These are phyloP conservation scores for Nipponacmea schrenckii DNA, from an alignment of 2,888 invertebrate genomes.

Conservation along the genomic window DNA sequence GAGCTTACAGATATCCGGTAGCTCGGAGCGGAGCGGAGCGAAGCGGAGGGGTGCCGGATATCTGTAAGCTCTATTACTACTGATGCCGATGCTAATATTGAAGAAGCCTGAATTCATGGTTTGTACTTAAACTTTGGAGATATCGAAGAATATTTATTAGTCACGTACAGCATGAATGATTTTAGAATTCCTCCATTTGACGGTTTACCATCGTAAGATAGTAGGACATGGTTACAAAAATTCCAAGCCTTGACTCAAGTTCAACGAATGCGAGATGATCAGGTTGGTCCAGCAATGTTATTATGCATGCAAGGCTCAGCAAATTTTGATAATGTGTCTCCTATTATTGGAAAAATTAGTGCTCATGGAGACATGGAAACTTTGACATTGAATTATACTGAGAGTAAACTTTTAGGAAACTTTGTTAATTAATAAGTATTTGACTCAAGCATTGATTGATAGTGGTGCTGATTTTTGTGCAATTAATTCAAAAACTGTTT, in stretches of 20 bases:
- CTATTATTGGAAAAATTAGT: neutral
- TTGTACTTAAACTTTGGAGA: too few relatives aligned
- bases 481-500: neutral
- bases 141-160: too few relatives aligned
- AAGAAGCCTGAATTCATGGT: too few relatives aligned
- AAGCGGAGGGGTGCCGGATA: too few relatives aligned
- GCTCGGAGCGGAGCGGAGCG: too few relatives aligned
- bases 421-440: slow-evolving; percentile 1
- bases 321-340: neutral
- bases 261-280: neutral
- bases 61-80: too few relatives aligned
- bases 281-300: neutral
- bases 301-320: neutral
- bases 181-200: neutral
- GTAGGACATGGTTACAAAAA: neutral
- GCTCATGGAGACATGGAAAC: neutral
- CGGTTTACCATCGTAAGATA: neutral
- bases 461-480: slow-evolving; percentile 11
- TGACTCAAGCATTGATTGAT: slow-evolving; percentile 1
- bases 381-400: neutral
- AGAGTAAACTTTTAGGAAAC: neutral
- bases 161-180: neutral
- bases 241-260: neutral
- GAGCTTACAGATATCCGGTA: too few relatives aligned
- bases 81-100: too few relatives aligned